phyloP scores from a whole-genome alignment of 2,797 vertebrate genomes.

The Gila robusta region DNA sequence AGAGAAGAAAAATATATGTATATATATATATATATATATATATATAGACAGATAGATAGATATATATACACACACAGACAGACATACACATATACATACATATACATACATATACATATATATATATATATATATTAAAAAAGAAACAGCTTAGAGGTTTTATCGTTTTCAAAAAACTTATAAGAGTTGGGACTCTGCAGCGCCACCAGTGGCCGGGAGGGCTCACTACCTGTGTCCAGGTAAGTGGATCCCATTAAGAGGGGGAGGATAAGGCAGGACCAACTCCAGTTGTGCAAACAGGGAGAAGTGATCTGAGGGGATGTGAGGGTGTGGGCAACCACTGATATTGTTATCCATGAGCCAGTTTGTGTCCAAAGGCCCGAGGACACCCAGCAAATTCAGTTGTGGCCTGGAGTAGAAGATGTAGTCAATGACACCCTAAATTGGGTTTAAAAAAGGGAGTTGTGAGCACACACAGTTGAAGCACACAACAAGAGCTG shows the following conservation, averaged over 20 bases:
- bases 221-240: slow-evolving; percentile 93
- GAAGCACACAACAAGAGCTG: neutral
- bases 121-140: neutral
- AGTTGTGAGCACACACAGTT: neutral
- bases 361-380: slow-evolving; percentile 96
- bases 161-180: slow-evolving; percentile 52
- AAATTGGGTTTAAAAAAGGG: slow-evolving; percentile 42
- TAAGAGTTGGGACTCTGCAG: slow-evolving; percentile 44
- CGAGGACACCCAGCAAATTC: slow-evolving; percentile 94
- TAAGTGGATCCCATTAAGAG: slow-evolving; percentile 95
- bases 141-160: slow-evolving; percentile 55
- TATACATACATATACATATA: neutral
- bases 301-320: slow-evolving; percentile 99
- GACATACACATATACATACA: no score
- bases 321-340: slow-evolving; percentile 96
- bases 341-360: slow-evolving; percentile 95
- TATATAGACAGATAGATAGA: neutral
- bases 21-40: neutral
- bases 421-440: slow-evolving; percentile 99
- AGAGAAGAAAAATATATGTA: slow-evolving; percentile 64
- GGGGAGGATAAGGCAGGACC: slow-evolving; percentile 90
- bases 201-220: slow-evolving; percentile 75
- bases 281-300: slow-evolving; percentile 98
- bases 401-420: slow-evolving; percentile 98
- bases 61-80: slow-evolving; percentile 38